Evolutionary conservation across 2,888 invertebrate genomes (phyloP).

Genomic region (Poecilus cupreus): DNA sequence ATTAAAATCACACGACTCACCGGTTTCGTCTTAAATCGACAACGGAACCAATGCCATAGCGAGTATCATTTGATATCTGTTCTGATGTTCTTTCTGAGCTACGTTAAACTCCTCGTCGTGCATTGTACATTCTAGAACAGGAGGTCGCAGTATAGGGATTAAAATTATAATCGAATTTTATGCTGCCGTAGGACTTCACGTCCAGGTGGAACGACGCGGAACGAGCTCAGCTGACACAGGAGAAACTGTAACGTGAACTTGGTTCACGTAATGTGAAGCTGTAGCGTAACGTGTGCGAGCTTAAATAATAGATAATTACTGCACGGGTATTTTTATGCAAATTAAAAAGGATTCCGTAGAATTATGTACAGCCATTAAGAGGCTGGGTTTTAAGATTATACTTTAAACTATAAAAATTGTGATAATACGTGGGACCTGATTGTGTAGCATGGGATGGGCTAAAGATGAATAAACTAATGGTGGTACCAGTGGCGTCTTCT

Average conservation of each 20-base stretch:
- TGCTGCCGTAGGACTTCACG: constrained; percentile 32
- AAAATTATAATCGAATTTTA: constrained; percentile 55
- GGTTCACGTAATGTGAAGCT: background rate
- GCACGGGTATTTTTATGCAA: constrained; percentile 20
- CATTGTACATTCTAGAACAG: background rate
- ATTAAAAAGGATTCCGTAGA: constrained; percentile 24
- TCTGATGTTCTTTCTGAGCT: too few species aligned
- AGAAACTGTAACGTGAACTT: constrained; percentile 14
- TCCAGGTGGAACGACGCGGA: background rate
- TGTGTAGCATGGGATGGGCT: too few species aligned
- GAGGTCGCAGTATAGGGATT: constrained; percentile 3
- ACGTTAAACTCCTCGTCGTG: background rate
- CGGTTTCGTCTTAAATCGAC: too few species aligned
- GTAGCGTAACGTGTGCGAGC: constrained; percentile 7
- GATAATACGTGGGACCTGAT: too few species aligned
- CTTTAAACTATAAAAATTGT: background rate
- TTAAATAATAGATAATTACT: constrained; percentile 39
- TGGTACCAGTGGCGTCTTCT: too few species aligned
- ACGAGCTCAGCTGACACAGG: constrained; percentile 26
- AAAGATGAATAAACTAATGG: too few species aligned
- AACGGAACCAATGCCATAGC: too few species aligned
- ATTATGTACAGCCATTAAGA: background rate
- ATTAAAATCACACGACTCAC: too few species aligned
- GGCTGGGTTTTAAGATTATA: background rate
- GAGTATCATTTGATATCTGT: too few species aligned